Conservation (phyloP, 1,140 invertebrate genomes). For the Daktulosphaira vitifoliae region DNA sequence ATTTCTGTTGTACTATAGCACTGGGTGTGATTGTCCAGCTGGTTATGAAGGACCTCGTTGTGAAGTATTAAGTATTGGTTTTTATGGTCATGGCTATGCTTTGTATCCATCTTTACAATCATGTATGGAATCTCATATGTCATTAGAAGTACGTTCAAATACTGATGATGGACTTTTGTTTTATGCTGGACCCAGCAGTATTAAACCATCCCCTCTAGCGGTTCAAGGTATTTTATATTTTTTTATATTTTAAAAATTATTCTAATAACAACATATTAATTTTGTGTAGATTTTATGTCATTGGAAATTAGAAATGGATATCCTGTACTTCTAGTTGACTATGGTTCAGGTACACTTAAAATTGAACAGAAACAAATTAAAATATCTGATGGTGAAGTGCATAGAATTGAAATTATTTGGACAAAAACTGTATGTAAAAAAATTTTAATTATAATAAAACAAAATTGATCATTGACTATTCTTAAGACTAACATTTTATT, state of each 20-base stretch:
- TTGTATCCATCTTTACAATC: constrained; percentile 73
- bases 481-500: neutral
- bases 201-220: constrained; percentile 35
- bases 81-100: constrained; percentile 77
- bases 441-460: neutral
- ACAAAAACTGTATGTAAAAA: constrained; percentile 50
- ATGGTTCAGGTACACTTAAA: constrained; percentile 70
- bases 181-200: constrained; percentile 69
- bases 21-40: constrained; percentile 53
- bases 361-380: constrained; percentile 64
- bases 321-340: constrained; percentile 76
- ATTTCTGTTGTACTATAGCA: no score
- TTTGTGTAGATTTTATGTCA: constrained; percentile 73
- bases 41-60: constrained; percentile 80
- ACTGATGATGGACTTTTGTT: constrained; percentile 72
- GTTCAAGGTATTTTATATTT: constrained; percentile 48
- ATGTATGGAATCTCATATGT: constrained; percentile 66
- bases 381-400: constrained; percentile 66
- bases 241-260: neutral
- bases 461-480: neutral
- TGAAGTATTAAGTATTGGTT: constrained; percentile 77
- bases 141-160: constrained; percentile 66
- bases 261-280: neutral
- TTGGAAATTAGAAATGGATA: constrained; percentile 78
- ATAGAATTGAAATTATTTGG: constrained; percentile 72